Evolutionary conservation across 1,140 invertebrate genomes (phyloP).

Genomic region (Euura saliciscinereae): DNA sequence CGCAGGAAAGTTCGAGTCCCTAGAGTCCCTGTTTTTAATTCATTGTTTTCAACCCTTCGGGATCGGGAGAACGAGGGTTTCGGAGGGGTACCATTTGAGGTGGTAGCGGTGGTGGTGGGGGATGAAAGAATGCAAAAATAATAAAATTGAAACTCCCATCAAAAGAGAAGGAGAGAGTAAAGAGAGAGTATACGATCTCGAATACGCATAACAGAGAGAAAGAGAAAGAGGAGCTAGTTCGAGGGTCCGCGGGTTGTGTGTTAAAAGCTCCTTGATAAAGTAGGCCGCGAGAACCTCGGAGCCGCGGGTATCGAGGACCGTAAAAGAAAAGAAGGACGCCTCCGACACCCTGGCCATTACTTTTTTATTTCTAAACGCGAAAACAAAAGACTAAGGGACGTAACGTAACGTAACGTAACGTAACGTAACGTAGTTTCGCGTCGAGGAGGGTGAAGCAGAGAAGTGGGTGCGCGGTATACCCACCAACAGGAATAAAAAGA

Average conservation of each 20-base stretch:
- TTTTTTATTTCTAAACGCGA: slow-evolving; percentile 6
- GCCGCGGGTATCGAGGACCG: slow-evolving; percentile 10
- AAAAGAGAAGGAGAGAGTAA: not conserved
- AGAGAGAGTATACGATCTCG: too few relatives aligned
- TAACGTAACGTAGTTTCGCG: too few relatives aligned
- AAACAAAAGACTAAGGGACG: slow-evolving; percentile 23
- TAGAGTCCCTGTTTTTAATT: not conserved
- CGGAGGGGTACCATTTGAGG: not conserved
- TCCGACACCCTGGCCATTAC: not conserved
- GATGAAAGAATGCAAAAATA: slow-evolving; percentile 30
- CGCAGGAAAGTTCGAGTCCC: too few relatives aligned
- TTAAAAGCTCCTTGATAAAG: slow-evolving; percentile 30
- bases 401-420: slow-evolving; percentile 20
- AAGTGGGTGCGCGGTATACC: not conserved
- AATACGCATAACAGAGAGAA: too few relatives aligned
- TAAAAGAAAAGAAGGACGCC: slow-evolving; percentile 22
- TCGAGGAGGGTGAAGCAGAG: too few relatives aligned
- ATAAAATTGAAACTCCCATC: slow-evolving; percentile 19
- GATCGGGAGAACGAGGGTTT: not conserved
- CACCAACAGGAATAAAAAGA: slow-evolving; percentile 20
- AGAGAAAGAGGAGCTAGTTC: too few relatives aligned
- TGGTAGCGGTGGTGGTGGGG: not conserved
- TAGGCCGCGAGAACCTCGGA: slow-evolving; percentile 16
- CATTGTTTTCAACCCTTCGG: slow-evolving; percentile 4
- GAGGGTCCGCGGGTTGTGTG: slow-evolving; percentile 3